Evolutionary conservation across 2,797 vertebrate genomes (phyloP).

Genomic region (Sebastes oblongus): DNA sequence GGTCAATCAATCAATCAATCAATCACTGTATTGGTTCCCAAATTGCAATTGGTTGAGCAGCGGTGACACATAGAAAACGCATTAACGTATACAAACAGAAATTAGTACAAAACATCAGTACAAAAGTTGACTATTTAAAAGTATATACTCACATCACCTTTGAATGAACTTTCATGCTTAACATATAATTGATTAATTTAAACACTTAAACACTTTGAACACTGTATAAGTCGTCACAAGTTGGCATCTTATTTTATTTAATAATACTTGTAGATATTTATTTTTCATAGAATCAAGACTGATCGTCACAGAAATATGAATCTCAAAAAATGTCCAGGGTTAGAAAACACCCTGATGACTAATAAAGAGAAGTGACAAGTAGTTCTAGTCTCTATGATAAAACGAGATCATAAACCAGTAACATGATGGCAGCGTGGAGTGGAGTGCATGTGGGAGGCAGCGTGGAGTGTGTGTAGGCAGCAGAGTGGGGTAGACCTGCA

Average conservation of each 20-base stretch:
- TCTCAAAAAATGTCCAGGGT: background rate
- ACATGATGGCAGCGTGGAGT: conserved; percentile 31
- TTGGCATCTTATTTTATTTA: background rate
- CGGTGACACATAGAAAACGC: background rate
- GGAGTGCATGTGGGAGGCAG: conserved; percentile 49
- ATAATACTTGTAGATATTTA: background rate
- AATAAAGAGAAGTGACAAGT: conserved; percentile 1
- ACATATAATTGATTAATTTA: background rate
- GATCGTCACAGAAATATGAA: background rate
- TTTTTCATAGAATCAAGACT: background rate
- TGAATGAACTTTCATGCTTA: background rate
- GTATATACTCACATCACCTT: background rate
- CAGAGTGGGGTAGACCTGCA: conserved; percentile 45
- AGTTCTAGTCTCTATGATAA: conserved; percentile 8
- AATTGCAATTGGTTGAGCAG: background rate
- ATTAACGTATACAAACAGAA: background rate
- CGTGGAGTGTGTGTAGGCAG: conserved; percentile 55
- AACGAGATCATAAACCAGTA: conserved; percentile 46
- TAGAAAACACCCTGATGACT: conserved; percentile 7
- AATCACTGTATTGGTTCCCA: background rate
- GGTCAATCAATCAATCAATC: background rate
- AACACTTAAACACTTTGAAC: background rate
- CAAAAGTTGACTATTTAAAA: background rate
- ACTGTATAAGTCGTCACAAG: background rate
- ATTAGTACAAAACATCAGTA: background rate